phyloP scores from a whole-genome alignment of 1,140 invertebrate species.

The Carposina sasakii region DNA sequence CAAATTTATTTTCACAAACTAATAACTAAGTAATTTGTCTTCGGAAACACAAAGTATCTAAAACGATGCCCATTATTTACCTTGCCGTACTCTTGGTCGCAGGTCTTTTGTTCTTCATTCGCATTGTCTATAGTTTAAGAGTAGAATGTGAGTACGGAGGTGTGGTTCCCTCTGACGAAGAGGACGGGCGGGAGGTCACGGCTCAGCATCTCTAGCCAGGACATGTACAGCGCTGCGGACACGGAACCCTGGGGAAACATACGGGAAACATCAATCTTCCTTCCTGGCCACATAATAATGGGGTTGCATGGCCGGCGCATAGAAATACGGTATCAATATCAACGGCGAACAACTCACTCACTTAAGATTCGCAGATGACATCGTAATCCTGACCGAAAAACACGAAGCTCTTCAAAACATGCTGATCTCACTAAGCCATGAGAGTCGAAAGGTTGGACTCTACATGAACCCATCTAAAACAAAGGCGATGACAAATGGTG shows the following conservation, averaged over 20 bases:
- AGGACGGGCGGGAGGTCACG: conserved; percentile 92
- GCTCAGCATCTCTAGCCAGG: conserved; percentile 94
- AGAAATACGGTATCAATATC: conserved; percentile 4
- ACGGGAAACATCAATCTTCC: too few relatives aligned
- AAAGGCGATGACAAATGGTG: conserved; percentile 1
- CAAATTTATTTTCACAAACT: too few relatives aligned
- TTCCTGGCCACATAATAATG: too few relatives aligned
- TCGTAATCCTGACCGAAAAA: background rate
- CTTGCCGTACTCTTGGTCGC: too few relatives aligned
- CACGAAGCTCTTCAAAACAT: background rate
- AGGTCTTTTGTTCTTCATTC: too few relatives aligned
- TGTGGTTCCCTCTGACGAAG: conserved; percentile 94
- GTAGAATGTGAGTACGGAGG: conserved; percentile 95
- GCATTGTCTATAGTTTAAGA: too few relatives aligned
- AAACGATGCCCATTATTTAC: too few relatives aligned
- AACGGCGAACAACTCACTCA: conserved; percentile 5
- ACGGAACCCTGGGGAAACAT: conserved; percentile 78
- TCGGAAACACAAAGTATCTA: too few relatives aligned
- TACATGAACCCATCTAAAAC: background rate
- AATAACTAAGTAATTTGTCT: too few relatives aligned
- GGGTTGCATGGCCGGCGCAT: too few relatives aligned
- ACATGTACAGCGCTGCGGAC: conserved; percentile 94
- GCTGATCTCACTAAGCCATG: background rate
- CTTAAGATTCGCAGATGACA: conserved; percentile 6
- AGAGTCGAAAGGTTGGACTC: conserved; percentile 1